phyloP scores from a whole-genome alignment of 1,140 invertebrate genomes.

The Probaryconus sp. region DNA sequence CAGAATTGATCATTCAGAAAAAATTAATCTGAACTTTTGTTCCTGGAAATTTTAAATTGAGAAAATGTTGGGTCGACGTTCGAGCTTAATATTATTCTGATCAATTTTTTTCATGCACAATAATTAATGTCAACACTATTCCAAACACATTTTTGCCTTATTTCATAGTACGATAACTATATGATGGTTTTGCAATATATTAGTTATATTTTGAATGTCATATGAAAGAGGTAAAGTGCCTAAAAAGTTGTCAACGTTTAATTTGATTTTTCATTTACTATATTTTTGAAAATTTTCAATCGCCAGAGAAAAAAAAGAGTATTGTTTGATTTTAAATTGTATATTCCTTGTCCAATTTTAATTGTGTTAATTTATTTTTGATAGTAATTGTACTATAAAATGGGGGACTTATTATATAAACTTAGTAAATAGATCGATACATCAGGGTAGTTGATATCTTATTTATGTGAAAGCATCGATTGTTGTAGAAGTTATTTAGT shows the following conservation, averaged over 20 bases:
- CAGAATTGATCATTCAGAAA: no score
- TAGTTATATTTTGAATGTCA: no score
- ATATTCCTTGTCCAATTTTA: no score
- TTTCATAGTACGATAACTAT: slow-evolving; percentile 40
- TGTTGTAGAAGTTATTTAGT: slow-evolving; percentile 33
- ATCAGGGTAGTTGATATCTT: slow-evolving; percentile 49
- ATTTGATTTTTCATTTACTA: slow-evolving; percentile 8
- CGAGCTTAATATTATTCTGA: slow-evolving; percentile 8
- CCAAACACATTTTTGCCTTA: neutral
- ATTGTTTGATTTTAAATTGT: no score
- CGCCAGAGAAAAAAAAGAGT: no score
- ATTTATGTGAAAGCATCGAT: slow-evolving; percentile 19
- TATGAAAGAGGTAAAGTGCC: slow-evolving; percentile 46
- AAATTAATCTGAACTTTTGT: no score
- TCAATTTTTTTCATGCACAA: slow-evolving; percentile 29
- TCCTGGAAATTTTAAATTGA: no score
- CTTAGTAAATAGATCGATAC: slow-evolving; percentile 26
- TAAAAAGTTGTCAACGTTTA: slow-evolving; percentile 28
- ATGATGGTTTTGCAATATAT: no score
- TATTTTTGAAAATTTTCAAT: no score
- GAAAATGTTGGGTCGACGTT: no score
- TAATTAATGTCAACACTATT: slow-evolving; percentile 12
- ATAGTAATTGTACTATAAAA: slow-evolving; percentile 31
- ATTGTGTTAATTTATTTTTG: no score
- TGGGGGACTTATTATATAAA: slow-evolving; percentile 11